Base-by-base conservation (phyloP, 2,888 invertebrate genomes). In the Masnerella sp. region DNA sequence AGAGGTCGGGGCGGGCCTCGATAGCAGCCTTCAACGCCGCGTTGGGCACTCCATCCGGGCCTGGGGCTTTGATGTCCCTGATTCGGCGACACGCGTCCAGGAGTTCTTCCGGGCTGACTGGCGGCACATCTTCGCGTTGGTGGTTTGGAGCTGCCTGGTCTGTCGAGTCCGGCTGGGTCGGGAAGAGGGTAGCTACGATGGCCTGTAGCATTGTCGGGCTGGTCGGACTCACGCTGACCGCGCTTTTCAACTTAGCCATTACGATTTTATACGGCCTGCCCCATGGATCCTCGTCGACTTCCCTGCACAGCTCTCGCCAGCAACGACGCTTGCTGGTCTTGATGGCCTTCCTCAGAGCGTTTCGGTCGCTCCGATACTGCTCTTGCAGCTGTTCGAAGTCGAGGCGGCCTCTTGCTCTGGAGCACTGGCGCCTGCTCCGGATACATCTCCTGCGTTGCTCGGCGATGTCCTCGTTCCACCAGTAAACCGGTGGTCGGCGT, bases 1-100 rank as follows among this genome's bases (percentile, higher is more conserved):
- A 79, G n/a, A 80, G 4, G 0, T 34, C 56, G 0, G 75, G 74
- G 2, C 45, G 56, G 47, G 32, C 58, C 4, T 47, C 38, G 0
- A 78, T 65, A 2, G 62, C 59, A 0, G 70, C 15, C n/a, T 77
- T 76, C 2, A 79, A 18, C 0, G 51, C 51, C 0, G 36, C 36
- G 14, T 52, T 52, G 0, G 52, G 40, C 1, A 52, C 17, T n/a
- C 30, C 43, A 20, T 68, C 59, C 17, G 43, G 45, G 5, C 59
- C 59, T 1, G 52, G 59, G 2, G 59, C 28, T 7, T 58, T 58
- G 1, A 7, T 2, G 18, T 51, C 30, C 2, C 45, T 43, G 0
- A 59, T 51, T 42, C 11, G 59, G 11, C 9, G 7, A 11, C 32
- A 40, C 5, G 58, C 49, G n/a, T 30, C 43, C 4, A 28, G 5